phyloP scores from a whole-genome alignment of 2,113 vertebrate genomes.

The Peromyscus polionotus region DNA sequence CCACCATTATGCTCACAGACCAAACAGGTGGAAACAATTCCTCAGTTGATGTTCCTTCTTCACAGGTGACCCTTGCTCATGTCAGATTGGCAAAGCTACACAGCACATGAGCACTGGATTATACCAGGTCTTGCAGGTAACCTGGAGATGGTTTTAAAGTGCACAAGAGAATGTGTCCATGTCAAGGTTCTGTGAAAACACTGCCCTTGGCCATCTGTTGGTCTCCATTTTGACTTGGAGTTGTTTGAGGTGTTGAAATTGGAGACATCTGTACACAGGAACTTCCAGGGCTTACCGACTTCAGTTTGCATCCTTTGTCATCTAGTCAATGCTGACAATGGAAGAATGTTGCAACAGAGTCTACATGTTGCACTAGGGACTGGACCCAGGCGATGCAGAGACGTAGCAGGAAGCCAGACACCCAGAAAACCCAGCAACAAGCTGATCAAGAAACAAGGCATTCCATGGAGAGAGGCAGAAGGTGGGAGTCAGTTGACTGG shows the following conservation, averaged over 20 bases:
- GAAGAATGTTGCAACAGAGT: rapidly evolving
- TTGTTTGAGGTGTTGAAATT: background rate
- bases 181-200: rapidly evolving
- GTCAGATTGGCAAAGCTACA: background rate
- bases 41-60: background rate
- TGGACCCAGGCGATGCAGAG: background rate
- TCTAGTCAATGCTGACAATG: rapidly evolving
- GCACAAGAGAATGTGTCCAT: rapidly evolving
- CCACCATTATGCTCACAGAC: background rate
- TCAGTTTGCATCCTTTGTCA: rapidly evolving
- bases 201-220: too few relatives aligned
- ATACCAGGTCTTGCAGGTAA: rapidly evolving
- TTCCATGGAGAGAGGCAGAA: rapidly evolving
- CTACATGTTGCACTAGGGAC: rapidly evolving
- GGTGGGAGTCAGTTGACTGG: rapidly evolving
- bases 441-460: background rate
- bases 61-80: background rate
- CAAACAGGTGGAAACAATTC: background rate
- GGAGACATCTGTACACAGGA: rapidly evolving
- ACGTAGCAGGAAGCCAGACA: rapidly evolving
- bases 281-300: rapidly evolving
- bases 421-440: rapidly evolving
- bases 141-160: background rate
- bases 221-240: too few relatives aligned
- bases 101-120: background rate